These are phyloP conservation scores for Xenopus borealis DNA, from an alignment of 2,113 vertebrate genomes.

Conservation along the genomic window DNA sequence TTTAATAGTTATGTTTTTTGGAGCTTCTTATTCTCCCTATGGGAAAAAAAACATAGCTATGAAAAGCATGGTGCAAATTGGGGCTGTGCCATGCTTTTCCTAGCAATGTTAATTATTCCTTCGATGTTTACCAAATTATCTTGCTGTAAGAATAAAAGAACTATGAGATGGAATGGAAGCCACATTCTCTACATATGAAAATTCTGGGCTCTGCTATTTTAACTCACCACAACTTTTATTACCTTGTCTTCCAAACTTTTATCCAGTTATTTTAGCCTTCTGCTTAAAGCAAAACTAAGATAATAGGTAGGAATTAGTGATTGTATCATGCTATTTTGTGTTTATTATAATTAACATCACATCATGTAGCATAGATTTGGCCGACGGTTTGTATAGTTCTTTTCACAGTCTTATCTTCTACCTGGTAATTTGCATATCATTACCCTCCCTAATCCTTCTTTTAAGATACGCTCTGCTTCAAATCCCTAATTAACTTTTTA, in stretches of 20 bases:
- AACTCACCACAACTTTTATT: conserved; percentile 25
- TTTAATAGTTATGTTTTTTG: background rate
- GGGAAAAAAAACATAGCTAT: too few relatives aligned
- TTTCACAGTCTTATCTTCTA: conserved; percentile 42
- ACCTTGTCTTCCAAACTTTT: conserved; percentile 17
- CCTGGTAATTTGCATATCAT: conserved; percentile 46
- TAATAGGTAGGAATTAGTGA: conserved; percentile 33
- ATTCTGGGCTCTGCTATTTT: background rate
- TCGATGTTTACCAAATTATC: too few relatives aligned
- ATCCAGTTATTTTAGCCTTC: conserved; percentile 17
- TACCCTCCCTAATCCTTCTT: conserved; percentile 43
- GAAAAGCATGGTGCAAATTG: background rate
- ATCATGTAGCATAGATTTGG: conserved; percentile 41
- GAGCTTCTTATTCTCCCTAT: background rate
- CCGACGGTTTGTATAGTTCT: conserved; percentile 41
- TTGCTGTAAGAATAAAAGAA: too few relatives aligned
- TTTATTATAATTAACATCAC: conserved; percentile 45
- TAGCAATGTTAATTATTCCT: too few relatives aligned
- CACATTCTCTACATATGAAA: too few relatives aligned
- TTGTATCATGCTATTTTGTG: conserved; percentile 29
- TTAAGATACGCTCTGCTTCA: conserved; percentile 33
- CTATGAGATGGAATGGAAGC: background rate
- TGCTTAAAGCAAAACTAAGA: conserved; percentile 13
- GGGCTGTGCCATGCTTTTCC: too few relatives aligned
- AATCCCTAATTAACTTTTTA: conserved; percentile 45